Conservation (phyloP, 2,797 vertebrate genomes). For the Triplophysa bombifrons region DNA sequence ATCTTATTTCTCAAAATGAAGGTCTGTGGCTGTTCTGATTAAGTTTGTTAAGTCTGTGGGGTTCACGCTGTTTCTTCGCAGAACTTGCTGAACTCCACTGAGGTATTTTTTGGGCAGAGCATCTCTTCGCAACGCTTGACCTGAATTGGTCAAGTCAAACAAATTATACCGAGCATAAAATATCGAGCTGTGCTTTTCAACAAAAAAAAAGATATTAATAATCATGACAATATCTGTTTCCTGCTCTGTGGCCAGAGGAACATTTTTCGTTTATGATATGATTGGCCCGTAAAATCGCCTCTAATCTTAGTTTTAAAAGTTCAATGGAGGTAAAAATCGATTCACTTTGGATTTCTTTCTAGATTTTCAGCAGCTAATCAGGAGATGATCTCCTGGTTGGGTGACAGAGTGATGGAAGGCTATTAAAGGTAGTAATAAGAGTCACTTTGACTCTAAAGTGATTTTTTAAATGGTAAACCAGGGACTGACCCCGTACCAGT, state of each 20-base stretch:
- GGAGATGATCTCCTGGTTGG: constrained; percentile 2
- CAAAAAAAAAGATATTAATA: constrained; percentile 58
- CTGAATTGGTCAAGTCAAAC: constrained; percentile 60
- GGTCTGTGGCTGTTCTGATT: constrained; percentile 30
- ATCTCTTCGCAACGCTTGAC: constrained; percentile 59
- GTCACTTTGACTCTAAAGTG: constrained; percentile 1
- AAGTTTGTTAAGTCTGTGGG: constrained; percentile 34
- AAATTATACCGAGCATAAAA: constrained; percentile 63
- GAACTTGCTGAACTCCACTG: constrained; percentile 57
- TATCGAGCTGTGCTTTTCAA: constrained; percentile 55
- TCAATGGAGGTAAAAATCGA: constrained; percentile 35
- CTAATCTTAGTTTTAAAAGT: constrained; percentile 45
- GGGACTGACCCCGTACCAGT: constrained; percentile 24
- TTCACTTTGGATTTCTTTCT: neutral
- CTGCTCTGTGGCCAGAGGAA: constrained; percentile 52
- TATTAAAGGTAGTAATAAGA: neutral
- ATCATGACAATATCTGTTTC: constrained; percentile 57
- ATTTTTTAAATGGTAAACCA: constrained; percentile 11
- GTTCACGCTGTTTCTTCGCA: constrained; percentile 37
- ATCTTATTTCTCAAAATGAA: constrained; percentile 38
- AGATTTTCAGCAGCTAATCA: neutral
- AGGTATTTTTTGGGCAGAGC: constrained; percentile 63
- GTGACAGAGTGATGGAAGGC: constrained; percentile 8
- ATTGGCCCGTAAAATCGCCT: constrained; percentile 47
- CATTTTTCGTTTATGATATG: constrained; percentile 55